Evolutionary conservation across 2,888 invertebrate genomes (phyloP), one percentile per base, ranked within the genome.

Genomic region (Nemotelus pantherinus): DNA sequence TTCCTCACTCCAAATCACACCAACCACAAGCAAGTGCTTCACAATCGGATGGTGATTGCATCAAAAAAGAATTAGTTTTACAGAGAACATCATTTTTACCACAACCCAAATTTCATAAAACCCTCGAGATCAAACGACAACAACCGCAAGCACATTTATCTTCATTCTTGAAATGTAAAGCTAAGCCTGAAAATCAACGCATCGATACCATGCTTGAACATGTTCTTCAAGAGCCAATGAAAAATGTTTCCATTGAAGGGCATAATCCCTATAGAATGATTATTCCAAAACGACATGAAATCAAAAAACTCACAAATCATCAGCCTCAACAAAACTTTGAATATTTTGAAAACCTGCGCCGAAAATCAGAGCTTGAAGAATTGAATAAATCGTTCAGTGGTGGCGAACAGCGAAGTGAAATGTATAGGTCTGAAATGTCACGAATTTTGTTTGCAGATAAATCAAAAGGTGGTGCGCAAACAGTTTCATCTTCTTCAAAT

Each of bases 211-310:
- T 76, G n/a, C 48, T 76, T 65, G 25, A 76, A 2, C 50, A 64
- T 0, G 65, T 76, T 9, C 39, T n/a, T 6, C 43, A 53, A 3
- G 55, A 76, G 39, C 76, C 76, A n/a, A 53, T 53, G 39, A 48
- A 53, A 39, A 10, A 9, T 3, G 43, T 76, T 44, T 0, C n/a
- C 43, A 7, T 25, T 44, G 44, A 41, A n/a, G 43, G n/a, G 48
- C 39, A n/a, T 39, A 75, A 75, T 70, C 78, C 50, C 2, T 77
- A 71, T 48, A 71, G 67, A 60, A 58, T 72, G 57, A 76, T 67
- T 39, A 70, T 78, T 39, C 10, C 67, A 45, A 48, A 48, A 41
- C 63, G 71, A 47, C 76, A 71, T 4, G 67, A 76, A 63, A 53
- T 9, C 25, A 57, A 50, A n/a, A 64, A 41, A 45, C 45, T 60